Conservation (phyloP, 1,140 invertebrate genomes). For the Carcinoscorpius rotundicauda region DNA sequence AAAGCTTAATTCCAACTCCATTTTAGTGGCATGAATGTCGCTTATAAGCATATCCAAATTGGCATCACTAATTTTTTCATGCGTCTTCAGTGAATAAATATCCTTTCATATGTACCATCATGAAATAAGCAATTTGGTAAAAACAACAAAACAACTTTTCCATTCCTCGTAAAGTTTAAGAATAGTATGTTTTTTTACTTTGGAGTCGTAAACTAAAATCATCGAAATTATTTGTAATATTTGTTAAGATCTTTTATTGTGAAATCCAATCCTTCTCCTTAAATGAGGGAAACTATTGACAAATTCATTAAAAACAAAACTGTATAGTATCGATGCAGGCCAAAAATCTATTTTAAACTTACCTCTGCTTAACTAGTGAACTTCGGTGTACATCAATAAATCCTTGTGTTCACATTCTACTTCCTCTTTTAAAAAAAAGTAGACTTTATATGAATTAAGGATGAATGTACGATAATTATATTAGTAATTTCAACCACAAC, state of each 20-base stretch:
- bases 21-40: too few species aligned
- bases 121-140: not conserved
- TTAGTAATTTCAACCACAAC: not conserved
- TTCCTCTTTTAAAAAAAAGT: not conserved
- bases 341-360: not conserved
- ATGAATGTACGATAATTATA: not conserved
- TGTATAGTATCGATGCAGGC: slow-evolving; percentile 1
- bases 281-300: not conserved
- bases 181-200: not conserved
- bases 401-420: not conserved
- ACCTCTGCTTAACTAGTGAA: slow-evolving; percentile 3
- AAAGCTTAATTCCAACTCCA: too few species aligned
- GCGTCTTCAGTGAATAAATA: not conserved
- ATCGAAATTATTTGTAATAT: not conserved
- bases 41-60: too few species aligned
- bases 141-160: not conserved
- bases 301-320: not conserved
- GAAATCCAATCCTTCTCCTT: not conserved
- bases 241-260: not conserved
- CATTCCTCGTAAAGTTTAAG: not conserved
- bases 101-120: not conserved
- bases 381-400: not conserved
- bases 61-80: too few species aligned
- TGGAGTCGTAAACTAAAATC: slow-evolving; percentile 2
- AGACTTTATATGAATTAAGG: slow-evolving; percentile 2